Percentiles rank a stretch among this genome's conserved stretches.
phyloP scores from a whole-genome alignment of 2,113 vertebrate species.

The Saimiri boliviensis region DNA sequence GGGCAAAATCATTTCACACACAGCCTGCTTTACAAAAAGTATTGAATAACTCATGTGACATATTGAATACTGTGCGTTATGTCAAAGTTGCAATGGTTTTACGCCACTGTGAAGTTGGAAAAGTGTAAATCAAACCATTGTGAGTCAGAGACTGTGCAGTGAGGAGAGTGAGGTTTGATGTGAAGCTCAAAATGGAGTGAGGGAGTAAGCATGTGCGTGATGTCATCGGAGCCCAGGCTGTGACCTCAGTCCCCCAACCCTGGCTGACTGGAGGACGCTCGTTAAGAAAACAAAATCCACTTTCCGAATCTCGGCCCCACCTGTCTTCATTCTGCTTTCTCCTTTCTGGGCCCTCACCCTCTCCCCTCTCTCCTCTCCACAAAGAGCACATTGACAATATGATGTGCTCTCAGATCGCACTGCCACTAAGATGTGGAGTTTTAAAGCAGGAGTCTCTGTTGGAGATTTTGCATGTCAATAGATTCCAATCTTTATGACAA shows the following conservation, averaged over 20 bases:
- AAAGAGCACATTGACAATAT: not conserved
- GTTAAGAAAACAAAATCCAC: not conserved
- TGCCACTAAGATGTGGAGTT: not conserved
- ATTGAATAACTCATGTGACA: not conserved
- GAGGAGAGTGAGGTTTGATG: not conserved
- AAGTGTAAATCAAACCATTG: not conserved
- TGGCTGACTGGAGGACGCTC: accelerated
- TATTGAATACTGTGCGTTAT: not conserved
- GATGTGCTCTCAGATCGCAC: accelerated
- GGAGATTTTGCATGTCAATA: not conserved
- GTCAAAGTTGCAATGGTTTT: not conserved
- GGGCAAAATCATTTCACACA: not conserved
- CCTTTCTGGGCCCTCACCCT: not conserved
- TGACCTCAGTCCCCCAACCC: accelerated
- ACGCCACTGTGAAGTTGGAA: not conserved
- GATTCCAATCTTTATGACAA: not conserved
- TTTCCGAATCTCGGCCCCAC: not conserved
- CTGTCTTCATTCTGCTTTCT: too few species aligned
- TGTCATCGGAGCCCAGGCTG: not conserved
- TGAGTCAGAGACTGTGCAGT: not conserved
- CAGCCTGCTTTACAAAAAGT: not conserved
- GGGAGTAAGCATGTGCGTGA: not conserved
- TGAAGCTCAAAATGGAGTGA: not conserved
- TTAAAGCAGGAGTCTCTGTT: not conserved
- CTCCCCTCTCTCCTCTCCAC: not conserved